phyloP scores from a whole-genome alignment of 2,797 vertebrate species.

The Hemibagrus guttatus region DNA sequence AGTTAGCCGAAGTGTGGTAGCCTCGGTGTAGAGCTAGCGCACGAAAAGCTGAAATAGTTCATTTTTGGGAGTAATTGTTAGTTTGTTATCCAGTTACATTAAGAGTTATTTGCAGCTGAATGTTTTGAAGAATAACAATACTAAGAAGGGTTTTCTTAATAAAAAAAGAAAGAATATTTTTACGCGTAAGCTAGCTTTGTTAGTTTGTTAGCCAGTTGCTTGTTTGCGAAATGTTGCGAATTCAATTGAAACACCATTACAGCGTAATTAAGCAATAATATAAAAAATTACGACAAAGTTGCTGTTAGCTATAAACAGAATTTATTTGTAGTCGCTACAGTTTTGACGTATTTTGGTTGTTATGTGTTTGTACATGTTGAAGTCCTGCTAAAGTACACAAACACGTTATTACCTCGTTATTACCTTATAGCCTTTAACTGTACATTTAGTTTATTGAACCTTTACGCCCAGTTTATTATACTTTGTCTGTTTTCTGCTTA shows the following conservation, averaged over 20 bases:
- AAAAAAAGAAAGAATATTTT: not conserved
- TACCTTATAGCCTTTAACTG: too few species aligned
- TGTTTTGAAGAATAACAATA: not conserved
- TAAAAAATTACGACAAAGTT: too few species aligned
- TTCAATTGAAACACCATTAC: not conserved
- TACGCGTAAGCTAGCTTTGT: not conserved
- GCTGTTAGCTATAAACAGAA: not conserved
- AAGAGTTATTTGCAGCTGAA: not conserved
- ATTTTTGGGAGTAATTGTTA: not conserved
- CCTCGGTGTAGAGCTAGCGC: slow-evolving; percentile 55
- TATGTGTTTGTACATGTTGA: not conserved
- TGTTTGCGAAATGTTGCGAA: not conserved
- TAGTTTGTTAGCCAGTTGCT: not conserved
- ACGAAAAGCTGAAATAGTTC: not conserved
- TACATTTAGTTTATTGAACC: too few species aligned
- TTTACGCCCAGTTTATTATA: not conserved
- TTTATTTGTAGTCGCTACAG: not conserved
- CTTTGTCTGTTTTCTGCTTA: not conserved
- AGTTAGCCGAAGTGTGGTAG: slow-evolving; percentile 46
- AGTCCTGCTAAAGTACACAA: not conserved
- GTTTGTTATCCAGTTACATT: not conserved
- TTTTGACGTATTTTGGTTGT: not conserved
- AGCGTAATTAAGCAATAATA: not conserved
- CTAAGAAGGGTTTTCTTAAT: not conserved
- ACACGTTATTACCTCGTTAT: not conserved